Evolutionary conservation across 2,888 invertebrate genomes (phyloP).

Genomic region (Eupithecia inturbata): DNA sequence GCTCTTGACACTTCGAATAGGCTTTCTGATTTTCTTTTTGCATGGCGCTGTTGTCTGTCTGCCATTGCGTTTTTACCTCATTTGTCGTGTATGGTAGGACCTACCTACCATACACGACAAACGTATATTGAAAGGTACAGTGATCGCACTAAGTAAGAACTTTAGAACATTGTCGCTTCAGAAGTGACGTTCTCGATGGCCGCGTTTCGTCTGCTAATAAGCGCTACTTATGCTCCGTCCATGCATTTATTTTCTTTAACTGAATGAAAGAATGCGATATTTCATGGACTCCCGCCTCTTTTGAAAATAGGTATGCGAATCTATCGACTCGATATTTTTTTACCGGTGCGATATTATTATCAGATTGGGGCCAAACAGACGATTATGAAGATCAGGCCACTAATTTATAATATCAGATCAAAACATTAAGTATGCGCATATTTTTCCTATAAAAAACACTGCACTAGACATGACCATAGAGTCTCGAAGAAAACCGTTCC

Average conservation of each 20-base stretch:
- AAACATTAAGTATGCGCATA: conserved; percentile 33
- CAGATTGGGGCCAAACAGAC: conserved; percentile 26
- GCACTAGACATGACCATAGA: conserved; percentile 13
- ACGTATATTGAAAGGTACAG: no score
- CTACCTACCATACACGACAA: no score
- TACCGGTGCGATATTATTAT: conserved; percentile 22
- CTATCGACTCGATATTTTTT: no score
- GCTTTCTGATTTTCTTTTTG: conserved; percentile 17
- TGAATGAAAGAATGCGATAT: no score
- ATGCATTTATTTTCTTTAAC: no score
- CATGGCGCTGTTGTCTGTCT: conserved; percentile 1
- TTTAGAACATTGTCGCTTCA: neutral
- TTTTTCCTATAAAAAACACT: conserved; percentile 19
- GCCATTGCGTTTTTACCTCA: neutral
- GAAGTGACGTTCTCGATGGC: neutral
- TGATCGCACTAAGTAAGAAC: neutral
- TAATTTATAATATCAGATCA: conserved; percentile 34
- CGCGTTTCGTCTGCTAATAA: neutral
- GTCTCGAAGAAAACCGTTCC: neutral
- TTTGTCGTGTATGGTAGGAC: neutral
- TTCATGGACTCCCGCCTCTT: no score
- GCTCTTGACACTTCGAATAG: conserved; percentile 33
- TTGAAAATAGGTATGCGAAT: no score
- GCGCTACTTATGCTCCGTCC: neutral
- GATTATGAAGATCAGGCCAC: conserved; percentile 31